These are phyloP conservation scores for Leptocoma aspasia DNA, from an alignment of 2,113 vertebrate genomes.

Conservation along the genomic window DNA sequence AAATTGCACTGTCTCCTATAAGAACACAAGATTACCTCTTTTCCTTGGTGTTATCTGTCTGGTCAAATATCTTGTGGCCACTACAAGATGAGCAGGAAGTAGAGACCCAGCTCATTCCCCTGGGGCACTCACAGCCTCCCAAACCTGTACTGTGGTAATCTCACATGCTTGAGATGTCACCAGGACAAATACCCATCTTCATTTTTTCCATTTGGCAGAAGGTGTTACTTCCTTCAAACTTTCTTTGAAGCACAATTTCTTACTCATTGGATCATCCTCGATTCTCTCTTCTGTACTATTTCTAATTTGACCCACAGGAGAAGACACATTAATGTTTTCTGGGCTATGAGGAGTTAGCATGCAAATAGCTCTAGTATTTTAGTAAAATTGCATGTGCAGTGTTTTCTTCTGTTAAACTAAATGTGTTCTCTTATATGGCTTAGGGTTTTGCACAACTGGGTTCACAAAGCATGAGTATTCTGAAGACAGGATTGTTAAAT, in stretches of 20 bases:
- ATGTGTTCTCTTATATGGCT: not conserved
- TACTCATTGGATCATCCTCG: not conserved
- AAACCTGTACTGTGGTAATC: not conserved
- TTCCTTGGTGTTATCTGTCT: not conserved
- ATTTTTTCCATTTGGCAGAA: not conserved
- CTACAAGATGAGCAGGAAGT: not conserved
- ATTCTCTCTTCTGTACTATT: not conserved
- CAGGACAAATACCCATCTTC: not conserved
- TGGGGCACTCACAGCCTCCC: not conserved
- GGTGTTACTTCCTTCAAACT: accelerated
- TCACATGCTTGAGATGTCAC: not conserved
- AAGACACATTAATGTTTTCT: not conserved
- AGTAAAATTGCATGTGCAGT: accelerated
- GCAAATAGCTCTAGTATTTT: not conserved
- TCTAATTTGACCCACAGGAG: not conserved
- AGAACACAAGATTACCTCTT: not conserved
- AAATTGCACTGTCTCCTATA: not conserved
- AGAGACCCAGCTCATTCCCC: not conserved
- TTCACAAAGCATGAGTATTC: not conserved
- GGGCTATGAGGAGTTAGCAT: not conserved
- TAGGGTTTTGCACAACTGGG: not conserved
- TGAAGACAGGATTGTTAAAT: not conserved
- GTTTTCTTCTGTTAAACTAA: not conserved
- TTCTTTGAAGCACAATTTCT: not conserved
- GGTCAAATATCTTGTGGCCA: not conserved